A percentile compares a stretch with the other conserved stretches of the same genome.
These are phyloP conservation scores for Bettongia penicillata DNA, from an alignment of 2,113 vertebrate species.

Conservation along the genomic window DNA sequence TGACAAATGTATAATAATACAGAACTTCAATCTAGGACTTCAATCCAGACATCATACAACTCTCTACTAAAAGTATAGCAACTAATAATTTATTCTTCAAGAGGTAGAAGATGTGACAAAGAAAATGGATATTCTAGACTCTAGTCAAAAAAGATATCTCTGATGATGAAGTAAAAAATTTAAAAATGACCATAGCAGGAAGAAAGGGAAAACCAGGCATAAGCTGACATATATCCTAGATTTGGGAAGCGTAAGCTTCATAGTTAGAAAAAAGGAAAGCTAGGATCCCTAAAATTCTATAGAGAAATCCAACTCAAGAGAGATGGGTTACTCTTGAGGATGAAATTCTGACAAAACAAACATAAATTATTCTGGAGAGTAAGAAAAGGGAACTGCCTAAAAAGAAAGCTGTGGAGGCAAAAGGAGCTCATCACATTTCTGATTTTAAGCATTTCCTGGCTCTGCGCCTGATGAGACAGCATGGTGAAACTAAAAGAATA, in stretches of 20 bases:
- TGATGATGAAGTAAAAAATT: background rate
- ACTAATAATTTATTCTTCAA: background rate
- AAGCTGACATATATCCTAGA: background rate
- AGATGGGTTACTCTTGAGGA: background rate
- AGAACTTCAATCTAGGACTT: background rate
- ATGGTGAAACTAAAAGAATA: background rate
- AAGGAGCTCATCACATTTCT: background rate
- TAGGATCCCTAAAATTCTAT: background rate
- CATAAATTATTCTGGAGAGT: background rate
- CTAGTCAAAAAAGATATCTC: background rate
- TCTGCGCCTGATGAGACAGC: background rate
- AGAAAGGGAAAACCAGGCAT: background rate
- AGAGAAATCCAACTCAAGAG: background rate
- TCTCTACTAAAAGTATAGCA: background rate
- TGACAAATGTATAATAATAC: background rate
- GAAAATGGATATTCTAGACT: background rate
- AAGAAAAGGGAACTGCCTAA: background rate
- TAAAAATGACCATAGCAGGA: background rate
- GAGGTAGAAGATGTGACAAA: background rate
- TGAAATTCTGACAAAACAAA: background rate
- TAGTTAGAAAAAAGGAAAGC: background rate
- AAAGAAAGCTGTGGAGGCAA: background rate
- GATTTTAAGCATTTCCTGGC: background rate
- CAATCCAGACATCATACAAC: background rate
- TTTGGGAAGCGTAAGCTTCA: background rate